Percentiles rank a stretch among this genome's conserved stretches.
phyloP scores from a whole-genome alignment of 2,113 vertebrate species.

The Pachyramphus minor region DNA sequence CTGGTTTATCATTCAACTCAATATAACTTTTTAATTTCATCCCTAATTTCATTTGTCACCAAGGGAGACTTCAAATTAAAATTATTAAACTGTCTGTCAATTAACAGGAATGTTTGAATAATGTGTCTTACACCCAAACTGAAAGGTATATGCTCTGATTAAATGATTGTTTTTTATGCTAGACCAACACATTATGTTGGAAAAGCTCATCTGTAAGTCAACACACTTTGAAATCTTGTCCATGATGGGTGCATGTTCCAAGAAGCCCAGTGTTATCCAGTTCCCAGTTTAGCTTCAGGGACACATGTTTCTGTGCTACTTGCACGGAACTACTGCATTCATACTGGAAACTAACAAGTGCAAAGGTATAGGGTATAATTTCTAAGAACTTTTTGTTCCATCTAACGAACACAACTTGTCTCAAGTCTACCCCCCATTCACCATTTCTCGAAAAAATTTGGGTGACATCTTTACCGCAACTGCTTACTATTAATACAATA shows the following conservation, averaged over 20 bases:
- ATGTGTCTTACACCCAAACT: background rate
- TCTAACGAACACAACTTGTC: background rate
- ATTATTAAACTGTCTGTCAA: conserved; percentile 57
- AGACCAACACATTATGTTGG: background rate
- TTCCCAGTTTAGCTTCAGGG: background rate
- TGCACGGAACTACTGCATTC: background rate
- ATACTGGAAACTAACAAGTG: background rate
- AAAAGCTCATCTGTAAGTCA: background rate
- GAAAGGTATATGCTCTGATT: background rate
- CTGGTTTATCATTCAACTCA: conserved; percentile 50
- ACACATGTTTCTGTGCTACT: background rate
- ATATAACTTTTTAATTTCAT: conserved; percentile 68
- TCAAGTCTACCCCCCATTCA: background rate
- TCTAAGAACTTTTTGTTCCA: background rate
- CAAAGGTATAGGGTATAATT: background rate
- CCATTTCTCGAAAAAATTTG: background rate
- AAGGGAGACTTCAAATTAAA: conserved; percentile 55
- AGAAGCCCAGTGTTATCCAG: background rate
- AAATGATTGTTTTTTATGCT: background rate
- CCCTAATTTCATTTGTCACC: conserved; percentile 50
- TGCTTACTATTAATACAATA: background rate
- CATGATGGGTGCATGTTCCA: background rate
- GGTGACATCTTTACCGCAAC: background rate
- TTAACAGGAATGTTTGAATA: conserved; percentile 46
- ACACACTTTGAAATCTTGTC: background rate